Percentiles rank a stretch among this genome's conserved stretches.
These are phyloP conservation scores for Crossocerus cetratus DNA, from an alignment of 2,888 invertebrate genomes.

Conservation along the genomic window DNA sequence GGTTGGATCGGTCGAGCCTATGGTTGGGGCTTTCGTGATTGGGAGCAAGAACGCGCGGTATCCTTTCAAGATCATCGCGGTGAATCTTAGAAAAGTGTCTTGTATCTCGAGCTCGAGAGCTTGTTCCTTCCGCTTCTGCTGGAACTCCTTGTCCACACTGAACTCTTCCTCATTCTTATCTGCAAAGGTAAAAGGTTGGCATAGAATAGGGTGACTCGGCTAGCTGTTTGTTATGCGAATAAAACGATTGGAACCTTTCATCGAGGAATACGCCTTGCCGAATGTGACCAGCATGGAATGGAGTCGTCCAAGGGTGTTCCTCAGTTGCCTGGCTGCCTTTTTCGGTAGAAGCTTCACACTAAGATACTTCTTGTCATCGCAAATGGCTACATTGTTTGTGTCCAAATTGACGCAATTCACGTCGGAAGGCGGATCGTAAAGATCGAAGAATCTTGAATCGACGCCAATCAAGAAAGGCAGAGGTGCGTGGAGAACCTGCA, in stretches of 20 bases:
- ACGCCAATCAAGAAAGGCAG: constrained; percentile 98
- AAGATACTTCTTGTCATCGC: constrained; percentile 91
- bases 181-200: constrained; percentile 24
- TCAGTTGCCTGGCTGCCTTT: constrained; percentile 89
- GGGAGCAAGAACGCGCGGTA: constrained; percentile 93
- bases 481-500: constrained; percentile 96
- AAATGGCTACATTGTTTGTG: constrained; percentile 96
- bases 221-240: neutral
- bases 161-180: constrained; percentile 71
- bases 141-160: constrained; percentile 72
- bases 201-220: neutral
- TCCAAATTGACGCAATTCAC: constrained; percentile 99
- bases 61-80: constrained; percentile 94
- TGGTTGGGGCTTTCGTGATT: constrained; percentile 94
- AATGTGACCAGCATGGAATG: constrained; percentile 79
- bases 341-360: constrained; percentile 90
- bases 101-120: constrained; percentile 95
- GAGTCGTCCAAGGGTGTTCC: constrained; percentile 87
- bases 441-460: constrained; percentile 97
- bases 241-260: constrained; percentile 57
- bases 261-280: constrained; percentile 66
- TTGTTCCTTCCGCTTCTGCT: constrained; percentile 80
- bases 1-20: constrained; percentile 96
- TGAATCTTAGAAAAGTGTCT: constrained; percentile 97
- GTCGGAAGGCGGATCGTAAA: constrained; percentile 97